These are phyloP conservation scores for Melikaiella ostensackeni DNA, from an alignment of 2,888 invertebrate genomes.

Conservation along the genomic window DNA sequence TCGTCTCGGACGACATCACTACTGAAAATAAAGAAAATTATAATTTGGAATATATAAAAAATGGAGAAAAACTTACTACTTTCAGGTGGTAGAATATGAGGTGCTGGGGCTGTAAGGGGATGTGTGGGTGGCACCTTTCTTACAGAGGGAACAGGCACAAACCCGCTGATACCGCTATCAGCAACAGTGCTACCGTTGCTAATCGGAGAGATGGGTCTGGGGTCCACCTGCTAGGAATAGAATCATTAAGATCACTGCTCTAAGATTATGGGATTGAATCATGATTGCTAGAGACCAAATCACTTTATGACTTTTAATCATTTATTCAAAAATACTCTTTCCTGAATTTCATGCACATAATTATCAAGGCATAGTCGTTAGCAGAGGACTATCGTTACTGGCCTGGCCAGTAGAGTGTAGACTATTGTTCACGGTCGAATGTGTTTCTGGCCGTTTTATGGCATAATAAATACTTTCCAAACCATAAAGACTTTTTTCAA, in stretches of 20 bases:
- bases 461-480: conserved; percentile 21
- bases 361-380: conserved; percentile 5
- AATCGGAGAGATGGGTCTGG: conserved; percentile 76
- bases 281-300: conserved; percentile 27
- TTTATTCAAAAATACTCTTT: conserved; percentile 2
- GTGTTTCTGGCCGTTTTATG: conserved; percentile 22
- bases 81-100: conserved; percentile 53
- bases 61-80: conserved; percentile 53
- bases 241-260: conserved; percentile 44
- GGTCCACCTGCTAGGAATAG: conserved; percentile 64
- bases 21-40: neutral
- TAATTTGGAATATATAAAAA: neutral
- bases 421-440: conserved; percentile 12
- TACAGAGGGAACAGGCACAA: conserved; percentile 73
- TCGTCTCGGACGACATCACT: no score
- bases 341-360: neutral
- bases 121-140: conserved; percentile 77
- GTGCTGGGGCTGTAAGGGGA: conserved; percentile 75
- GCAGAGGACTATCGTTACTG: neutral
- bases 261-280: conserved; percentile 46
- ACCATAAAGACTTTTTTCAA: conserved; percentile 12
- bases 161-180: conserved; percentile 69
- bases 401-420: neutral
- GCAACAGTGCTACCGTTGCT: conserved; percentile 74
- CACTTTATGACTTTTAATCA: conserved; percentile 20